phyloP scores from a whole-genome alignment of 2,113 vertebrate genomes.

The Mirza zaza region DNA sequence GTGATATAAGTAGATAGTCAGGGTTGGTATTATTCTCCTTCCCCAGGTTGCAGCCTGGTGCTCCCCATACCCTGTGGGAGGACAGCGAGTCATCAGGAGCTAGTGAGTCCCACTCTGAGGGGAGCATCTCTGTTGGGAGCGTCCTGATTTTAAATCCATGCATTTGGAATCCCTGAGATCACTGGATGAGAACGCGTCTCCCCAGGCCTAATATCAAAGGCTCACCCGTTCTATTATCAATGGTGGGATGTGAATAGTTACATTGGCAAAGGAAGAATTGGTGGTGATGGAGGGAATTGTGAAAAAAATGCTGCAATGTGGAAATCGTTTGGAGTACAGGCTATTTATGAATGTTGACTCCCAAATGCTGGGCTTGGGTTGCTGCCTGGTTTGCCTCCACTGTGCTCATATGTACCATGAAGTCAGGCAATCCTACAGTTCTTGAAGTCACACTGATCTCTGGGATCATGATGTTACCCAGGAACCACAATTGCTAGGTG shows the following conservation, averaged over 20 bases:
- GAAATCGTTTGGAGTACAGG: not conserved
- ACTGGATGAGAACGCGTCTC: not conserved
- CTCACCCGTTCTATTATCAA: not conserved
- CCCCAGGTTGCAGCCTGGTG: not conserved
- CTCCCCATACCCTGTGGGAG: not conserved
- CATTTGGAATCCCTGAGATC: not conserved
- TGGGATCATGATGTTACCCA: not conserved
- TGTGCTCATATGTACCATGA: not conserved
- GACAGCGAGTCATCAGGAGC: not conserved
- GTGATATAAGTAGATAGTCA: not conserved
- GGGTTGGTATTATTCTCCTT: not conserved
- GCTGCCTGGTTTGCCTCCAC: not conserved
- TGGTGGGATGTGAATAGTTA: not conserved
- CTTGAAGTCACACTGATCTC: not conserved
- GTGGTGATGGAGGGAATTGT: not conserved
- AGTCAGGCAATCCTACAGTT: not conserved
- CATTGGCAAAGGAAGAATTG: not conserved
- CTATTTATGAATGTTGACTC: not conserved
- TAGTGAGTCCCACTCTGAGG: not conserved
- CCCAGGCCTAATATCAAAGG: not conserved
- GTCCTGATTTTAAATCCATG: not conserved
- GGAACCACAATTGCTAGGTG: not conserved
- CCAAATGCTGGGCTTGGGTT: not conserved
- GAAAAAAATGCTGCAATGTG: not conserved
- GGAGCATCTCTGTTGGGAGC: not conserved